phyloP scores from a whole-genome alignment of 23 tunicate genomes.

The Halocynthia aurantium region DNA sequence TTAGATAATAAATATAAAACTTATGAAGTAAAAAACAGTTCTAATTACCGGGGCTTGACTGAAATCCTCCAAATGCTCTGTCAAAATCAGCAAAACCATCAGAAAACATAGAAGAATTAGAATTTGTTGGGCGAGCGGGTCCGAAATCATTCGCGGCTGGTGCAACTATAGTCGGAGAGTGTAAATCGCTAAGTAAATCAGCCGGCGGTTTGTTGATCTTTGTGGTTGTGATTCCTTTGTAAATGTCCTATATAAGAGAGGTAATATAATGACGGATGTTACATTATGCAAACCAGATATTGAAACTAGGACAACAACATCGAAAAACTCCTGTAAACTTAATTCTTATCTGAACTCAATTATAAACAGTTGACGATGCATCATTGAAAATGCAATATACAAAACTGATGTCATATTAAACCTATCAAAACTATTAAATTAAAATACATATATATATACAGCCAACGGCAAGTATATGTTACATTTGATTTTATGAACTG shows the following conservation, averaged over 20 bases:
- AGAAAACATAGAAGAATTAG: neutral
- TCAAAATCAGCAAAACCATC: slow-evolving; percentile 88
- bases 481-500: no score
- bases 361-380: no score
- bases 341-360: no score
- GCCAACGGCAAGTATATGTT: no score
- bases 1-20: slow-evolving; percentile 47
- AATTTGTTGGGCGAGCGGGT: neutral
- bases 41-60: slow-evolving; percentile 21
- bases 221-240: neutral
- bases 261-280: neutral
- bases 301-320: neutral
- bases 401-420: no score
- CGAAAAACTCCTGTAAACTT: no score
- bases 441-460: no score
- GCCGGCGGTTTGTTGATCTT: slow-evolving; percentile 7
- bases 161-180: slow-evolving; percentile 1
- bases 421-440: no score
- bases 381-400: no score
- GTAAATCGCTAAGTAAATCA: slow-evolving; percentile 35
- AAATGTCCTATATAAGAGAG: slow-evolving; percentile 1
- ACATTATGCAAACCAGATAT: neutral
- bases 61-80: slow-evolving; percentile 41
- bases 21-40: slow-evolving; percentile 18
- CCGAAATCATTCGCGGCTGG: slow-evolving; percentile 1